These are phyloP conservation scores for Coptodon rendalli DNA, from an alignment of 2,113 vertebrate genomes.

Conservation along the genomic window DNA sequence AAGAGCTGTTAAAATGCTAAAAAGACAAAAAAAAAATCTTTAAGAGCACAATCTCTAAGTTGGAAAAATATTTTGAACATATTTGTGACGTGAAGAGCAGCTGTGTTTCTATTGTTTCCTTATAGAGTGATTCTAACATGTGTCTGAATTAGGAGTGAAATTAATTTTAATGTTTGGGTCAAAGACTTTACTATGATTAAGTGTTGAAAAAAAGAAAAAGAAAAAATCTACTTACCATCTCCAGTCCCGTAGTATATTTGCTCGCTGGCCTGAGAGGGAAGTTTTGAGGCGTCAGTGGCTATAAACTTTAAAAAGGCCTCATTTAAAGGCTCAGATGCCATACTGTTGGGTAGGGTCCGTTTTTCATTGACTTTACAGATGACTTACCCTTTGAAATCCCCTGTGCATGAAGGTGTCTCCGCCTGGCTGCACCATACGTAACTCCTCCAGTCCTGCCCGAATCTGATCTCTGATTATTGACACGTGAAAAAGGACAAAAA, in stretches of 20 bases:
- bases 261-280: conserved; percentile 86
- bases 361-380: neutral
- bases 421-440: conserved; percentile 86
- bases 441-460: conserved; percentile 87
- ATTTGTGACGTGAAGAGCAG: neutral
- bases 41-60: neutral
- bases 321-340: neutral
- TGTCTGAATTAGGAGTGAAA: neutral
- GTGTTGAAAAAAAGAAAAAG: neutral
- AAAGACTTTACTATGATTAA: neutral
- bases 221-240: conserved; percentile 78
- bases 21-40: neutral
- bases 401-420: conserved; percentile 95
- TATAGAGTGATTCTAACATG: neutral
- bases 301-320: conserved; percentile 8
- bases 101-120: neutral
- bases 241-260: conserved; percentile 95
- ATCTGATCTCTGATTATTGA: conserved; percentile 81
- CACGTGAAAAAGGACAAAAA: neutral
- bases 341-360: neutral
- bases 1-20: neutral
- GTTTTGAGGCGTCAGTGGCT: conserved; percentile 18
- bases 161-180: neutral
- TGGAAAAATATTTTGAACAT: neutral
- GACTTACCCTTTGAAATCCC: conserved; percentile 87